These are phyloP conservation scores for Phalacrocorax carbo DNA, from an alignment of 2,113 vertebrate genomes.

Conservation along the genomic window DNA sequence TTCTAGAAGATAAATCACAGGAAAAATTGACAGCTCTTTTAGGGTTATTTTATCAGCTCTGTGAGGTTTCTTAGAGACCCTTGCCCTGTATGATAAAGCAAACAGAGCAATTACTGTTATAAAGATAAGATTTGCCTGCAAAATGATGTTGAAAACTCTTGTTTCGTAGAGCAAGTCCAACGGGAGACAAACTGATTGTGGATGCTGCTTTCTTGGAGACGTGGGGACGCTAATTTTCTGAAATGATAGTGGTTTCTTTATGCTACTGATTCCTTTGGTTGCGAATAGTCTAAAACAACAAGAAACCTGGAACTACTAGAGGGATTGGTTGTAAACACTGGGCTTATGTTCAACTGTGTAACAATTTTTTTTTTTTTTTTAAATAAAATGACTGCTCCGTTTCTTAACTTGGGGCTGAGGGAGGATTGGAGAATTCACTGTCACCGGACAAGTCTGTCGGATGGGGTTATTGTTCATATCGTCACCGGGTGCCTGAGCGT, in stretches of 20 bases:
- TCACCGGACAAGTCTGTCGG: background rate
- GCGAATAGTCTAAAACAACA: background rate
- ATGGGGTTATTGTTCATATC: accelerated
- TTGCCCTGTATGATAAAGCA: background rate
- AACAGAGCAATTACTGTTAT: background rate
- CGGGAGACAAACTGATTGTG: background rate
- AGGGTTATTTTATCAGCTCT: background rate
- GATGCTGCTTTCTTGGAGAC: background rate
- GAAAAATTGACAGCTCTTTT: background rate
- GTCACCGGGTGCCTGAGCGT: background rate
- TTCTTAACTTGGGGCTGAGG: conserved; percentile 5
- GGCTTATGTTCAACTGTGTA: conserved; percentile 4
- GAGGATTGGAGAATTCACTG: background rate
- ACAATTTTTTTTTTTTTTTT: conserved; percentile 1
- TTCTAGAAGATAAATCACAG: background rate
- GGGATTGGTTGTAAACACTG: conserved; percentile 47
- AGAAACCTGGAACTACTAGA: background rate
- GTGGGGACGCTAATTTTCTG: background rate
- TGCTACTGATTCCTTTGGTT: conserved; percentile 46
- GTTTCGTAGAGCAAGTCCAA: background rate
- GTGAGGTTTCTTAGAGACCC: background rate
- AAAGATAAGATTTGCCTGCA: background rate
- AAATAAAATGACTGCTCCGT: conserved; percentile 40
- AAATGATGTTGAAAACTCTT: background rate
- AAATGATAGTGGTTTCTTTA: background rate